Conservation (phyloP, 2,888 invertebrate genomes). For the Xanthia togata region DNA sequence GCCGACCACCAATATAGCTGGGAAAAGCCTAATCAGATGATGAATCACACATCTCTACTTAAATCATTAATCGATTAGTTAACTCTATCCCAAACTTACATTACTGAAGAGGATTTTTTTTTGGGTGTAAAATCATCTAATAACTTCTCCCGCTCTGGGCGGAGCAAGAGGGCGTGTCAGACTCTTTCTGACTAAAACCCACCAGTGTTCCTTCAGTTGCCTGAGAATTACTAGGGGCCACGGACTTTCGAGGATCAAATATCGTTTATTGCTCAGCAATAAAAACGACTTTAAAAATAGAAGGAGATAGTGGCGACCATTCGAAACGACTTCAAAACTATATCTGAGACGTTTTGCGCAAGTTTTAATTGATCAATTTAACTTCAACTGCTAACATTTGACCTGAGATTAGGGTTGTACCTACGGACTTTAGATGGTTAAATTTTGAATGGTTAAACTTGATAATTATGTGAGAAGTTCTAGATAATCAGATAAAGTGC, state of each 20-base stretch:
- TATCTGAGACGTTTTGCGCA: constrained; percentile 70
- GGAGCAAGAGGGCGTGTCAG: too few relatives aligned
- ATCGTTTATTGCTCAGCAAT: neutral
- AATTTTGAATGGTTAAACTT: constrained; percentile 26
- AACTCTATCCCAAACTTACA: neutral
- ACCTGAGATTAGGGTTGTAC: constrained; percentile 72
- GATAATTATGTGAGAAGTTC: constrained; percentile 3
- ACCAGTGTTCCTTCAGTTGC: too few relatives aligned
- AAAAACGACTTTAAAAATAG: constrained; percentile 27
- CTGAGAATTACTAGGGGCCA: too few relatives aligned
- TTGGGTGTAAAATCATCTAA: too few relatives aligned
- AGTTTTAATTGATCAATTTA: constrained; percentile 89
- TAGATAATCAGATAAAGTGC: neutral
- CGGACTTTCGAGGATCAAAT: too few relatives aligned
- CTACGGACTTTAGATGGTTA: constrained; percentile 28
- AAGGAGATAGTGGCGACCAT: constrained; percentile 49
- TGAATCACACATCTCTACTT: neutral
- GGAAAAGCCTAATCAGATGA: neutral
- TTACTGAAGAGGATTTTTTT: too few relatives aligned
- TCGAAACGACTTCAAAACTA: constrained; percentile 67
- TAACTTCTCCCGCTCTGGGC: too few relatives aligned
- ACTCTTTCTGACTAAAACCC: too few relatives aligned
- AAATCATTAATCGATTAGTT: neutral
- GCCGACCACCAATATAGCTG: neutral
- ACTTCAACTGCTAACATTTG: constrained; percentile 79